Evolutionary conservation across 2,888 invertebrate genomes (phyloP).

Genomic region (Tuberolachnus salignus): DNA sequence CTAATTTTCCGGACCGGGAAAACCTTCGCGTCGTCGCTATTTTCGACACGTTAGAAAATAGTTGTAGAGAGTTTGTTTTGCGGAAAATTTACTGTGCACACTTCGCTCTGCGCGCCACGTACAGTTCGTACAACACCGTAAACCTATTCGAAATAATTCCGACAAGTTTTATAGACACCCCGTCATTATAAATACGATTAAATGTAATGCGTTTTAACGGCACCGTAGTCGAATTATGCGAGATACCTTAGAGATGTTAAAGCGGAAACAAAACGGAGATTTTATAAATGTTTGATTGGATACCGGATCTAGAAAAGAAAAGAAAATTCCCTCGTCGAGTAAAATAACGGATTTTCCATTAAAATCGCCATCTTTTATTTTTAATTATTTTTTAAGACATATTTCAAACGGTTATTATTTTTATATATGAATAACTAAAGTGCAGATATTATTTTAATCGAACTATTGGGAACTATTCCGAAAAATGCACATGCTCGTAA

Average conservation of each 20-base stretch:
- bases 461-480: not conserved
- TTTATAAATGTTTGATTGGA: not conserved
- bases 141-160: not conserved
- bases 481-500: not conserved
- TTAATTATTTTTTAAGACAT: too few species aligned
- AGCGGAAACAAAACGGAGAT: not conserved
- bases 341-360: not conserved
- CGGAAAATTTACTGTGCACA: not conserved
- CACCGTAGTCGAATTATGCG: too few species aligned
- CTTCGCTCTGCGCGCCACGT: not conserved
- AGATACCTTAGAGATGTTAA: not conserved
- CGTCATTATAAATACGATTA: not conserved
- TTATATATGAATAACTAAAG: not conserved
- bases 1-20: not conserved
- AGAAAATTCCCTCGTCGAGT: not conserved
- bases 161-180: constrained; percentile 7
- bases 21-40: not conserved
- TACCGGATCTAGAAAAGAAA: not conserved
- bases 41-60: not conserved
- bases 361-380: too few species aligned
- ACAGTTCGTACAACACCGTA: not conserved
- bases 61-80: not conserved
- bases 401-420: too few species aligned
- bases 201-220: not conserved
- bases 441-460: not conserved